Conservation (phyloP, 2,888 invertebrate species). For the Megalurothrips usitatus region DNA sequence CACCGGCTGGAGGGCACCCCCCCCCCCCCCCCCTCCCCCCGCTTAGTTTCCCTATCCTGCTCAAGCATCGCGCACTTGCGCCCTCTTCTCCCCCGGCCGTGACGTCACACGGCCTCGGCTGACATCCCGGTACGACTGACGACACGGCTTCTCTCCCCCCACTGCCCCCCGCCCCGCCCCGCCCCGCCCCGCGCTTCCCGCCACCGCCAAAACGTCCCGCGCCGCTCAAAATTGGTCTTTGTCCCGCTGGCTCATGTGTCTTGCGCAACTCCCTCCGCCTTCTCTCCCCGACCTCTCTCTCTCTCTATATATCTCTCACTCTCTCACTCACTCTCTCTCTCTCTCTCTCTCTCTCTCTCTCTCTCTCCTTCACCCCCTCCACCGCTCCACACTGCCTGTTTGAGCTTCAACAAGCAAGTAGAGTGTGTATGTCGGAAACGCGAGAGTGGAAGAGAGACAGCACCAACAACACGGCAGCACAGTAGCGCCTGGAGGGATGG, state of each 20-base stretch:
- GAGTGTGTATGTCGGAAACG: too few species aligned
- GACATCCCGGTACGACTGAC: not conserved
- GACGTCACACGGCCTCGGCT: not conserved
- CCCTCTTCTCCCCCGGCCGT: not conserved
- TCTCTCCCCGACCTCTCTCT: not conserved
- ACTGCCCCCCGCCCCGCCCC: not conserved
- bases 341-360: constrained; percentile 18
- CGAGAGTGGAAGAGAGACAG: too few species aligned
- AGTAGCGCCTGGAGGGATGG: too few species aligned
- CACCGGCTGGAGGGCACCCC: not conserved
- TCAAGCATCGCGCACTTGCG: not conserved
- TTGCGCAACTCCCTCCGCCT: not conserved
- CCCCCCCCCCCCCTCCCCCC: not conserved
- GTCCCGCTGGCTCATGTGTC: not conserved
- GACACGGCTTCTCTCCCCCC: not conserved
- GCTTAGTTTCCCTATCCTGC: too few species aligned
- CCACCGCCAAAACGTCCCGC: too few species aligned
- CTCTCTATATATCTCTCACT: not conserved
- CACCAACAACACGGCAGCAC: too few species aligned
- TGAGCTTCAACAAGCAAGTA: too few species aligned
- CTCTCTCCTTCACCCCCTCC: not conserved
- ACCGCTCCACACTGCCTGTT: too few species aligned
- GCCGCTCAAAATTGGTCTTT: not conserved
- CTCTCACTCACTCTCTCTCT: constrained; percentile 10
- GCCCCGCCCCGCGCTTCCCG: not conserved